Base-by-base conservation (phyloP, 2,113 vertebrate species). In the western clawed frog (Xenopus tropicalis) region DNA sequence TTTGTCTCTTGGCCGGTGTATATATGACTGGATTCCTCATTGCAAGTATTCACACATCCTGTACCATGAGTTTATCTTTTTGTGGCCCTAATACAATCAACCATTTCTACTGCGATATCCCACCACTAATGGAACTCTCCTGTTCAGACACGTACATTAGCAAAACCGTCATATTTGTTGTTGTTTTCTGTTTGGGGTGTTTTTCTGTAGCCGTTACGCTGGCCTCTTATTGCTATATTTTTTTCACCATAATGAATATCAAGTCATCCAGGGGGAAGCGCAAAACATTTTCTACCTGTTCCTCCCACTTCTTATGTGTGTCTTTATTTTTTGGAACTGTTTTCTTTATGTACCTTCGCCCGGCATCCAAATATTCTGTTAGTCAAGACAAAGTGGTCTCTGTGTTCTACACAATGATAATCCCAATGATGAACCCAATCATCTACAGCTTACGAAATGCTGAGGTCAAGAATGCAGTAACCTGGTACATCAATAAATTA, bases 281-380 rank as follows among this genome's bases (percentile, higher is more conserved):
- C 44, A 69, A 61, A 75, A 66, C 73, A 12, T 75, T 69, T 75
- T 69, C 73, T 20, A 75, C 73, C 19, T 75, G 73, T 63, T 51
- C 57, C 24, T 69, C 73, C 11, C 73, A 75, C 22, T 25, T 75
- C 2, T 42, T 43, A 19, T 75, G 66, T 63, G 66, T 75, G 43
- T 29, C 20, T 9, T 43, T 75, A 21, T 75, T 75, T 75, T 75
- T 69, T 63, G 73, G 73, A 25, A 75, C 73, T 1, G 73, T 75
- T 69, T 75, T 75, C 58, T 75, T 75, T 48, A 75, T 75, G 73
- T 75, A 75, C 13, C 73, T 75, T 24, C 66, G 73, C 24, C 73
- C 73, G 22, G 73, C 73, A 19, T 75, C 73, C 8, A 52, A 20
- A 29, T 75, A 75, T 44, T 75, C 73, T n/a, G 46, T 69, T 21